Evolutionary conservation across 2,113 vertebrate species (phyloP), one percentile per base, ranked within the genome.

Genomic region (Bos javanicus): DNA sequence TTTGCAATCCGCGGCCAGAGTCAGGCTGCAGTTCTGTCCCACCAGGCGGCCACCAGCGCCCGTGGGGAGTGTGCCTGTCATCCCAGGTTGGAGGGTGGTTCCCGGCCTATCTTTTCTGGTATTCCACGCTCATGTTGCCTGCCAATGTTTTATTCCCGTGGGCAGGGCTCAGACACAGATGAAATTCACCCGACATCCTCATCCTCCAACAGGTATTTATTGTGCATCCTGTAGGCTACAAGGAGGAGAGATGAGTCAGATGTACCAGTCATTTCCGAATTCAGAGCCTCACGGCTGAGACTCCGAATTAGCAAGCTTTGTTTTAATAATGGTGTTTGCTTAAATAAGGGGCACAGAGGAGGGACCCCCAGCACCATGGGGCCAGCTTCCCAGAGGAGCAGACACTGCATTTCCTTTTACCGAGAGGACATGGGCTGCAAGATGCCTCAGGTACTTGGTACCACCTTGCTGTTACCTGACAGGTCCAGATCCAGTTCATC

Each of bases 1-100:
- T 46, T 46, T 50, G 12, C 21, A 25, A 14, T 60, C 33, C 5
- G 0, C 17, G 60, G 28, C 78, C 54, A 3, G 59, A 93, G 56
- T 43, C 5, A 3, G 16, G 60, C 5, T 3, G 14, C 7, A 6
- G 28, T n/a, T n/a, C 85, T 11, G 30, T 16, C 33, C 0, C 5
- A 1, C 2, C 30, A 2, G 11, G 12, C 4, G 1, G 2, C 48
- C 30, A 1, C 5, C 15, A 11, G 85, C 1, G 9, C 30, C 91
- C 16, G 25, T 64, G 0, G 16, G 0, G 36, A 30, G 2, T 2
- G 26, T 13, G 1, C 23, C 6, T 3, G 5, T 78, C 56, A 4
- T 19, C 52, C 80, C 2, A 0, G 39, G 25, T 0, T 1, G 48
- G 48, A 52, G 1, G 5, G 12, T 46, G 21, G 10, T 59, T 54